These are phyloP conservation scores for Eulithis prunata DNA, from an alignment of 2,888 invertebrate species.

Conservation along the genomic window DNA sequence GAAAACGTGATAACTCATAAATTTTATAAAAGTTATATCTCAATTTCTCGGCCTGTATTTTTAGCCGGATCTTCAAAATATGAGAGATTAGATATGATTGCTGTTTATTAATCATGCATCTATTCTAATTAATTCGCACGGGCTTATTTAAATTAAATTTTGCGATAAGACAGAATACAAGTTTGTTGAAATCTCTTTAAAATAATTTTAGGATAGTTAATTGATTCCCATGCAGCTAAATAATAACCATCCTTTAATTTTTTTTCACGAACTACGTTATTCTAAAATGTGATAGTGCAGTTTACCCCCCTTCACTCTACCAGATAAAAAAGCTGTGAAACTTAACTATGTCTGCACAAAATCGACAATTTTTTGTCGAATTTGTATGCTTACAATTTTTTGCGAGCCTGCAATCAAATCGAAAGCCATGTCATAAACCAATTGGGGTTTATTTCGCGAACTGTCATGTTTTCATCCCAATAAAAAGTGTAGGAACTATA, in stretches of 20 bases:
- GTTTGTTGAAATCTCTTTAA: no score
- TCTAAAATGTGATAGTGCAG: no score
- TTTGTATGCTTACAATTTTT: not conserved
- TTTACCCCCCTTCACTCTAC: no score
- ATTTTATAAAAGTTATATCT: not conserved
- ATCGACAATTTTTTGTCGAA: not conserved
- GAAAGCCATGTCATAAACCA: constrained; percentile 26
- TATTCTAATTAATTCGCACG: no score
- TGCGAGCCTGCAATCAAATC: constrained; percentile 10
- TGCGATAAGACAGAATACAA: no score
- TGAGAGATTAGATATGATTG: no score
- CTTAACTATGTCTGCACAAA: not conserved
- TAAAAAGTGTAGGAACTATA: constrained; percentile 33
- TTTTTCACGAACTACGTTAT: no score
- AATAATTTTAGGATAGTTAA: no score
- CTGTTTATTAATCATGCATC: no score
- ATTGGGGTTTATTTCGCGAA: constrained; percentile 23
- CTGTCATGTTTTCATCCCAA: constrained; percentile 14
- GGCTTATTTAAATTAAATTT: no score
- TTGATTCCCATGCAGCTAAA: no score
- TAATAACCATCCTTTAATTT: no score
- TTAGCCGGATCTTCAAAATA: not conserved
- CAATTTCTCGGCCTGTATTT: not conserved
- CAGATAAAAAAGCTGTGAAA: constrained; percentile 1
- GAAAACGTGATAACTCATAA: constrained; percentile 31